Percentiles rank a stretch among this genome's conserved stretches.
These are phyloP conservation scores for Rhyacophila brunnea DNA, from an alignment of 1,140 invertebrate species.

Conservation along the genomic window DNA sequence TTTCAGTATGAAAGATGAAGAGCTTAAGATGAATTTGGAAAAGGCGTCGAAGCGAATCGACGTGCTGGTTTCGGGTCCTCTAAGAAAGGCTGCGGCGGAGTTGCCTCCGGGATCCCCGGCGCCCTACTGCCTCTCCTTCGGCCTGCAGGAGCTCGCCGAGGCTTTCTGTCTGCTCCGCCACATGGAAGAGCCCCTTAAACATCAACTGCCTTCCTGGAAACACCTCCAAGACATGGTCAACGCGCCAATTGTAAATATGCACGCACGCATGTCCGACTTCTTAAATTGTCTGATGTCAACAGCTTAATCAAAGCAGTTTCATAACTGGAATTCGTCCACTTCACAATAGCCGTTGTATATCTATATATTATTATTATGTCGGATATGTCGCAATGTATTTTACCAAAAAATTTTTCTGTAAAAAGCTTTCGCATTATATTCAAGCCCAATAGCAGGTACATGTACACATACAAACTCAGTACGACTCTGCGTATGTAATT, in stretches of 20 bases:
- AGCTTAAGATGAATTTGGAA: slow-evolving; percentile 2
- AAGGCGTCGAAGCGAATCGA: slow-evolving; percentile 62
- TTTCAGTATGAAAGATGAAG: background rate
- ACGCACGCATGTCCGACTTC: too few species aligned
- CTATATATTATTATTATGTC: too few species aligned
- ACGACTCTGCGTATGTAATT: too few species aligned
- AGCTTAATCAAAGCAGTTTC: too few species aligned
- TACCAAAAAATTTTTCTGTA: too few species aligned
- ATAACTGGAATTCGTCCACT: too few species aligned
- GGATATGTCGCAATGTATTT: too few species aligned
- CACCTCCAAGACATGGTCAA: slow-evolving; percentile 38
- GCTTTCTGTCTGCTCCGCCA: slow-evolving; percentile 76
- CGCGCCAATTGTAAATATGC: background rate
- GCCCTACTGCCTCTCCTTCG: slow-evolving; percentile 69
- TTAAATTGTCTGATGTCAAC: too few species aligned
- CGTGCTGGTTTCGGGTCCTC: slow-evolving; percentile 60
- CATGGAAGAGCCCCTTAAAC: slow-evolving; percentile 42
- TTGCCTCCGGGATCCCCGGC: slow-evolving; percentile 62
- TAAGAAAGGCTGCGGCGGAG: slow-evolving; percentile 70
- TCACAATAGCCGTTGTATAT: too few species aligned
- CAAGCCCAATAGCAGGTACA: too few species aligned
- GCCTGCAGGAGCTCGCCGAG: slow-evolving; percentile 87
- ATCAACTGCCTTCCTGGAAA: slow-evolving; percentile 39
- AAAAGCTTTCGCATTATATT: too few species aligned
- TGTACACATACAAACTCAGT: too few species aligned